These are phyloP conservation scores for Callyntrura guangdongensis DNA, from an alignment of 2,888 invertebrate species.

Conservation along the genomic window DNA sequence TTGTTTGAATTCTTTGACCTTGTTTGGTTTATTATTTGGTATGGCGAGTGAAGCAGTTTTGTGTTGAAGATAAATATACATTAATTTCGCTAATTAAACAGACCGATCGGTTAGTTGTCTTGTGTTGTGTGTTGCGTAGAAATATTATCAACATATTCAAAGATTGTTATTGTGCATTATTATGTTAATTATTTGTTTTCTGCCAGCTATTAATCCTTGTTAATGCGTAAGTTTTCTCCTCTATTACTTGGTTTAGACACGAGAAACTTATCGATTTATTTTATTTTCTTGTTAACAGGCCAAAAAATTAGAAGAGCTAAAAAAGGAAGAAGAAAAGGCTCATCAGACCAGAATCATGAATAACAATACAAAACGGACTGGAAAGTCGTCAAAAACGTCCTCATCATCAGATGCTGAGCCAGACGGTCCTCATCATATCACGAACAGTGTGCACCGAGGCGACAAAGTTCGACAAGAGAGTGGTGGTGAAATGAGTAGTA, in stretches of 20 bases:
- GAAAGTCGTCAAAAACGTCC: conserved; percentile 73
- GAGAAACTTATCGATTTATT: not conserved
- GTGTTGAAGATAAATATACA: too few relatives aligned
- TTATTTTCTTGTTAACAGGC: conserved; percentile 66
- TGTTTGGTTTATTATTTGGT: too few relatives aligned
- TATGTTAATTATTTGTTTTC: not conserved
- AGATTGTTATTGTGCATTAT: conserved; percentile 4
- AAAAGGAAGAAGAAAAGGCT: conserved; percentile 82
- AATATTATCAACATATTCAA: not conserved
- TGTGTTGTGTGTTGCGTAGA: not conserved
- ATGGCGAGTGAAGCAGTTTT: too few relatives aligned
- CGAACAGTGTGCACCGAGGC: conserved; percentile 73
- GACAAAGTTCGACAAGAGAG: conserved; percentile 68
- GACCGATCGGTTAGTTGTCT: not conserved
- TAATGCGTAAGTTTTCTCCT: not conserved
- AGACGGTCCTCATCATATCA: conserved; percentile 78
- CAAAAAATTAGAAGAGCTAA: conserved; percentile 82
- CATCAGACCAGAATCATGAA: conserved; percentile 82
- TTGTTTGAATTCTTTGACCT: too few relatives aligned
- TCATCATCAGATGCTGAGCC: conserved; percentile 71
- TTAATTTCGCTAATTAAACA: not conserved
- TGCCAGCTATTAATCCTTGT: not conserved
- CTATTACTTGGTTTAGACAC: not conserved
- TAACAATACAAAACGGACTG: conserved; percentile 80
- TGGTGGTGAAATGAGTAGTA: conserved; percentile 48